Percentiles rank a stretch among this genome's conserved stretches.
Evolutionary conservation across 2,113 vertebrate genomes (phyloP).

Genomic region (Hassar affinis): DNA sequence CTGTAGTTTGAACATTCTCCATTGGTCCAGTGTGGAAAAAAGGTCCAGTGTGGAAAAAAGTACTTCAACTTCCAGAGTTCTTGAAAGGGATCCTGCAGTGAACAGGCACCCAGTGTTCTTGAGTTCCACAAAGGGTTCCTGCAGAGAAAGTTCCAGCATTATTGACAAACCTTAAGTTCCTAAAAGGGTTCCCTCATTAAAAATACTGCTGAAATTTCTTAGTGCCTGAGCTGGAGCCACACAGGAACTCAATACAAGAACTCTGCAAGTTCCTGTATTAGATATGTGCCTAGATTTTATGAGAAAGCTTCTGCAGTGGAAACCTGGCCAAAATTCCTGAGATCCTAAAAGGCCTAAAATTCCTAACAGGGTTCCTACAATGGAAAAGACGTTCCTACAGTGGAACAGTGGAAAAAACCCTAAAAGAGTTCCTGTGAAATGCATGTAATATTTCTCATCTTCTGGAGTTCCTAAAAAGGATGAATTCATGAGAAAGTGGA

Average conservation of each 20-base stretch:
- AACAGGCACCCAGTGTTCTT: neutral
- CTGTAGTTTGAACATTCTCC: neutral
- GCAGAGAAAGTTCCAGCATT: neutral
- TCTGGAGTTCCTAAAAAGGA: too few relatives aligned
- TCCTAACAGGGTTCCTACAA: neutral
- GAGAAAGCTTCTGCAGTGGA: neutral
- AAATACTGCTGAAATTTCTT: neutral
- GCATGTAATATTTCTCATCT: too few relatives aligned
- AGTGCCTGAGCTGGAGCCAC: neutral
- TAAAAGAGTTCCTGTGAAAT: too few relatives aligned
- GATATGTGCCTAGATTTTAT: neutral
- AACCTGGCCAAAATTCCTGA: neutral
- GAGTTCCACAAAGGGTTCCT: neutral
- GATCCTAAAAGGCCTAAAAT: neutral
- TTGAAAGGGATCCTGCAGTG: neutral
- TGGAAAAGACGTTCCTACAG: too few relatives aligned
- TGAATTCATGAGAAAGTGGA: too few relatives aligned
- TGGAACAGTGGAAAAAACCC: too few relatives aligned
- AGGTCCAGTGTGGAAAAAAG: neutral
- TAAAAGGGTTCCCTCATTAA: neutral
- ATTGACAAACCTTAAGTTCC: neutral
- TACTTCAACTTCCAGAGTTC: too few relatives aligned
- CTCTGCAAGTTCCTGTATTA: neutral
- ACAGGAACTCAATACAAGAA: too few relatives aligned
- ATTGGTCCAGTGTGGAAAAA: neutral